Conservation (phyloP, 2,888 invertebrate species). For the Lacanobia oleracea region DNA sequence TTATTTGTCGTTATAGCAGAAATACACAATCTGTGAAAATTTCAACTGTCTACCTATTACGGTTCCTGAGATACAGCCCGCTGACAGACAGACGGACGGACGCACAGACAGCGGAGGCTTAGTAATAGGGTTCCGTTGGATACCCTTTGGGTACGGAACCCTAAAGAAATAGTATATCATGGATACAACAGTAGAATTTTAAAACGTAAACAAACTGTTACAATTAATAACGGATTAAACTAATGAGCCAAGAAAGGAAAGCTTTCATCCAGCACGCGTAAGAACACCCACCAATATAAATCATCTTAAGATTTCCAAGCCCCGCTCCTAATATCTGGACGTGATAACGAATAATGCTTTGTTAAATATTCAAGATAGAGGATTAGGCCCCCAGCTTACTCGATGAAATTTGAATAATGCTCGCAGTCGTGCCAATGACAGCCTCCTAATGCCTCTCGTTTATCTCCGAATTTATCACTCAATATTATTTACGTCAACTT, state of each 20-base stretch:
- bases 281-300: constrained; percentile 44
- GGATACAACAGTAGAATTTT: background rate
- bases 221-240: constrained; percentile 15
- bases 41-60: no score
- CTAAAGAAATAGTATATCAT: no score
- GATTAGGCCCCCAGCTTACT: constrained; percentile 76
- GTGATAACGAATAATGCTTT: constrained; percentile 65
- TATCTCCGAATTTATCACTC: constrained; percentile 79
- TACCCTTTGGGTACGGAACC: no score
- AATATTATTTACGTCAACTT: constrained; percentile 79
- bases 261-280: constrained; percentile 22
- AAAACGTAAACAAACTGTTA: constrained; percentile 26
- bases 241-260: constrained; percentile 26
- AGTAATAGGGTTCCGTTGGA: no score
- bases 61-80: no score
- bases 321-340: constrained; percentile 48
- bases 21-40: no score
- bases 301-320: constrained; percentile 45
- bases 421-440: constrained; percentile 70
- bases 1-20: no score
- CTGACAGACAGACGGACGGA: no score
- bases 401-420: constrained; percentile 83
- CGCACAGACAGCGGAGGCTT: no score
- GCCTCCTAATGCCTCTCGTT: constrained; percentile 75
- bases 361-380: constrained; percentile 71